Evolutionary conservation across 2,888 invertebrate genomes (phyloP).

Genomic region (Drosophila paranaensis): DNA sequence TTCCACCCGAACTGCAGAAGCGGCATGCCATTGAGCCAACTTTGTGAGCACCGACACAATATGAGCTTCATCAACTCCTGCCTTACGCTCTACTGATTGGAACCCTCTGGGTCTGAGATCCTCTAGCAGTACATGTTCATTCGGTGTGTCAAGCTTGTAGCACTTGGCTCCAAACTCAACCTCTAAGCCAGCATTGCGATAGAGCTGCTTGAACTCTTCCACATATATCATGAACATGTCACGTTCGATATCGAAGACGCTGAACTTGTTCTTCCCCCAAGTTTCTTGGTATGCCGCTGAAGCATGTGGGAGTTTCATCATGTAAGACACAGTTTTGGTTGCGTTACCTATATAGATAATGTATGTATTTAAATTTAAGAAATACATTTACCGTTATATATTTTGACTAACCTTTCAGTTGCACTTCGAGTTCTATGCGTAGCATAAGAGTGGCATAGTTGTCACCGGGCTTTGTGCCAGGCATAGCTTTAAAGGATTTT

Average conservation of each 20-base stretch:
- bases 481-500: slow-evolving; percentile 52
- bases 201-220: slow-evolving; percentile 59
- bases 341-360: slow-evolving; percentile 20
- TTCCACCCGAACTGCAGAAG: slow-evolving; percentile 70
- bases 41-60: slow-evolving; percentile 71
- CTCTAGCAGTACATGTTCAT: slow-evolving; percentile 68
- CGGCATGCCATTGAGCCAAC: slow-evolving; percentile 81
- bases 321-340: slow-evolving; percentile 33
- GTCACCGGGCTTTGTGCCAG: slow-evolving; percentile 71
- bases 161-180: slow-evolving; percentile 58
- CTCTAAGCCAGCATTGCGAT: slow-evolving; percentile 47
- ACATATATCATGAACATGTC: slow-evolving; percentile 61
- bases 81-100: slow-evolving; percentile 62
- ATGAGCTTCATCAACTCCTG: slow-evolving; percentile 74
- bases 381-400: no score
- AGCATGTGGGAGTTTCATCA: slow-evolving; percentile 45
- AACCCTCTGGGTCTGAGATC: slow-evolving; percentile 69
- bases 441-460: slow-evolving; percentile 79
- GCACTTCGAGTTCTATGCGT: slow-evolving; percentile 64
- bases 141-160: slow-evolving; percentile 30
- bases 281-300: slow-evolving; percentile 38
- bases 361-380: not conserved
- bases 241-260: slow-evolving; percentile 64
- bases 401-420: slow-evolving; percentile 54
- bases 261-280: slow-evolving; percentile 29